Evolutionary conservation across 2,113 vertebrate species (phyloP).

Genomic region (Cinclus cinclus): DNA sequence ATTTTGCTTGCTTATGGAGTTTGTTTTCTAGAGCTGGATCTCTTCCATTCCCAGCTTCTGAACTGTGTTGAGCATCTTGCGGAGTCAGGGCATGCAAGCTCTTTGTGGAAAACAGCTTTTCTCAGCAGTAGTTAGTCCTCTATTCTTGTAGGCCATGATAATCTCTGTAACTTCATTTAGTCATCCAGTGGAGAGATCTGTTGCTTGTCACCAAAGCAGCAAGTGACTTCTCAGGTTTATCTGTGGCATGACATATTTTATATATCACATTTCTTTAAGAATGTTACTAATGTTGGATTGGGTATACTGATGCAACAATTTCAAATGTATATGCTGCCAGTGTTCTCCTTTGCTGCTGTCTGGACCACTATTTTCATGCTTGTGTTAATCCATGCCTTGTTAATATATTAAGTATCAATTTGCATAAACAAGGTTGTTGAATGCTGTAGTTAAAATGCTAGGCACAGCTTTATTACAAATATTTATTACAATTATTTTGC

Average conservation of each 20-base stretch:
- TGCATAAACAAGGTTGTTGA: neutral
- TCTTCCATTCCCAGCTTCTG: neutral
- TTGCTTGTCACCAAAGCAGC: neutral
- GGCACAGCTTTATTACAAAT: neutral
- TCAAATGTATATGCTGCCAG: neutral
- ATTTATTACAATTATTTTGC: too few relatives aligned
- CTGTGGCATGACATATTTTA: neutral
- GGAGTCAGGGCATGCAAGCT: neutral
- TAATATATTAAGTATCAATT: constrained; percentile 27
- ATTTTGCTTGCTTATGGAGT: neutral
- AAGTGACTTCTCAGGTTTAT: neutral
- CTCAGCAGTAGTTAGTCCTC: neutral
- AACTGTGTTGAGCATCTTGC: neutral
- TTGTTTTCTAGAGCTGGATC: neutral
- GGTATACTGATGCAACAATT: neutral
- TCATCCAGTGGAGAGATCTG: neutral
- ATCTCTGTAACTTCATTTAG: neutral
- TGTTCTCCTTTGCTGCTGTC: neutral
- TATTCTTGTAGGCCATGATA: neutral
- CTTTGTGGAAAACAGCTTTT: neutral
- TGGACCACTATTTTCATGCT: neutral
- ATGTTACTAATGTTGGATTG: neutral
- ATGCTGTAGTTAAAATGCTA: neutral
- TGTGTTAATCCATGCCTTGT: constrained; percentile 22
- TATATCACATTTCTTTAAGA: neutral